Percentiles rank a stretch among this genome's conserved stretches.
These are phyloP conservation scores for Trachelus iudaicus DNA, from an alignment of 2,888 invertebrate species.

Conservation along the genomic window DNA sequence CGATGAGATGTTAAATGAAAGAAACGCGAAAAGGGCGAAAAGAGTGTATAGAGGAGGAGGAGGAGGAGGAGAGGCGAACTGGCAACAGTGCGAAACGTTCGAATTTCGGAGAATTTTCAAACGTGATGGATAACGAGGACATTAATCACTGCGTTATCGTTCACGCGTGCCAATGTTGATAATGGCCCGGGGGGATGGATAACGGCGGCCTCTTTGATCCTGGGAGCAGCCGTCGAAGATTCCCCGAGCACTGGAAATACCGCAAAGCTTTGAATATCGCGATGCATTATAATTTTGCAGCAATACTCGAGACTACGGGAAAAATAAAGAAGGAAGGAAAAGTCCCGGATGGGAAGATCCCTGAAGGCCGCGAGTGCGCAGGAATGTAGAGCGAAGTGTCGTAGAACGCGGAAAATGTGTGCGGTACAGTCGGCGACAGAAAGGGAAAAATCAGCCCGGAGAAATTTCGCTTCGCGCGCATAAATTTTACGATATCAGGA, in stretches of 20 bases:
- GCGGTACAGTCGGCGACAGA: background rate
- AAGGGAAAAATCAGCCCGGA: too few relatives aligned
- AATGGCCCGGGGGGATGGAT: background rate
- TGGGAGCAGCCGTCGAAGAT: background rate
- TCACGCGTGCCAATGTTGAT: background rate
- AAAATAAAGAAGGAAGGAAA: background rate
- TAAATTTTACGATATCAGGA: slow-evolving; percentile 5
- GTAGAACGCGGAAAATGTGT: background rate
- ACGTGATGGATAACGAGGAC: slow-evolving; percentile 29
- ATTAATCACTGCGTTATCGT: slow-evolving; percentile 32
- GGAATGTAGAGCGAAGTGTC: background rate
- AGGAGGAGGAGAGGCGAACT: background rate
- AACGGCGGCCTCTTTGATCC: background rate
- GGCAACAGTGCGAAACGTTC: background rate
- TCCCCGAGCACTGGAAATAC: background rate
- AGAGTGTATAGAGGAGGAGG: background rate
- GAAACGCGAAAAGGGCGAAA: slow-evolving; percentile 1
- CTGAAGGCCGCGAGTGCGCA: background rate
- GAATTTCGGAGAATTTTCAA: background rate
- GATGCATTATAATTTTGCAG: background rate
- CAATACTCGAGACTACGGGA: too few relatives aligned
- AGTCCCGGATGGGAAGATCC: background rate
- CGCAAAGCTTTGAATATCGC: background rate
- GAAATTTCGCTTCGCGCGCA: background rate
- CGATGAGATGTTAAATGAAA: background rate